These are phyloP conservation scores for Toxotes lorentzi DNA, from an alignment of 2,797 vertebrate genomes.

Conservation along the genomic window DNA sequence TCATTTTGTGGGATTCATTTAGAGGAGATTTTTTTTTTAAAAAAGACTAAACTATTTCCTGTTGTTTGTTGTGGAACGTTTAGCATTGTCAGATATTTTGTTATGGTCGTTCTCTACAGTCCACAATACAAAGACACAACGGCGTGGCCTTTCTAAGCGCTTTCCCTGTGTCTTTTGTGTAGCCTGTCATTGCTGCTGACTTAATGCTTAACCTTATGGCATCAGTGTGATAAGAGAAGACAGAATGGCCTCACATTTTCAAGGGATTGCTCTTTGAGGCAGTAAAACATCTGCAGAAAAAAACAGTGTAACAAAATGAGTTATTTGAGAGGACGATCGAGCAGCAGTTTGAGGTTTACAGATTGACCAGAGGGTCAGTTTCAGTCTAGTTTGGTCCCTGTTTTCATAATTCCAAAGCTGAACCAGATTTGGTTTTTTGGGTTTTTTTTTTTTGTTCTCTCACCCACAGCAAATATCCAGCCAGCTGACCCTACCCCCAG, in stretches of 20 bases:
- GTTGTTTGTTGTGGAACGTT: conserved; percentile 55
- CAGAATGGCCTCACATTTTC: not conserved
- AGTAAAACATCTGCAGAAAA: not conserved
- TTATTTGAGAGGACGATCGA: not conserved
- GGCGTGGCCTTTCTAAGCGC: not conserved
- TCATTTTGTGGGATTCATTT: conserved; percentile 37
- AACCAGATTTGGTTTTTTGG: too few species aligned
- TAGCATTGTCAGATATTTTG: conserved; percentile 38
- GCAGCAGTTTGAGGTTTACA: not conserved
- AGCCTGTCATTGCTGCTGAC: conserved; percentile 22
- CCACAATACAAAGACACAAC: not conserved
- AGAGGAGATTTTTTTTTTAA: not conserved
- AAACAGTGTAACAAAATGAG: not conserved
- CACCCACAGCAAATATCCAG: conserved; percentile 60
- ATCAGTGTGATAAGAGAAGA: conserved; percentile 11
- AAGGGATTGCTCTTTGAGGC: not conserved
- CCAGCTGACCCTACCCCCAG: conserved; percentile 62
- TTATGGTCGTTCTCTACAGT: conserved; percentile 11
- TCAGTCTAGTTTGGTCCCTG: not conserved
- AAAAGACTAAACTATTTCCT: conserved; percentile 46
- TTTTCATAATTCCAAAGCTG: conserved; percentile 30
- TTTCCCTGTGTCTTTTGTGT: not conserved
- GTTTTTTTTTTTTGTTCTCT: conserved; percentile 51
- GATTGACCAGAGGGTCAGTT: not conserved
- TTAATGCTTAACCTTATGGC: not conserved